Percentiles rank a stretch among this genome's conserved stretches.
Evolutionary conservation across 2,888 invertebrate genomes (phyloP).

Genomic region (Melanophora roralis): DNA sequence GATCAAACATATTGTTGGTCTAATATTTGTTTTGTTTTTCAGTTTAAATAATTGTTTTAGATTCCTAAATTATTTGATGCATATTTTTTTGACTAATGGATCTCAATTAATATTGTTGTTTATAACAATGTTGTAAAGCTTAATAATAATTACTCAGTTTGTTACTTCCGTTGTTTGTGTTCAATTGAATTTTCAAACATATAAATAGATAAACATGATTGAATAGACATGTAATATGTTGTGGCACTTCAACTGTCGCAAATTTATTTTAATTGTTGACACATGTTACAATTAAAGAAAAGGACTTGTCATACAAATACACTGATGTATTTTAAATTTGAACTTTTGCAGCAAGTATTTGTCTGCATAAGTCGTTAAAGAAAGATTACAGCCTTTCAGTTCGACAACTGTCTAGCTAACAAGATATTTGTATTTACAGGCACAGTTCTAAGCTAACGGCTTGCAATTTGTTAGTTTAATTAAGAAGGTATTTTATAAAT

Average conservation of each 20-base stretch:
- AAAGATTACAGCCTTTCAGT: too few species aligned
- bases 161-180: not conserved
- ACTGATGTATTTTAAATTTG: too few species aligned
- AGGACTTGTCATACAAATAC: not conserved
- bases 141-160: conserved; percentile 6
- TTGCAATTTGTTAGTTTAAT: too few species aligned
- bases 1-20: not conserved
- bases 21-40: conserved; percentile 1
- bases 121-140: not conserved
- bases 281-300: not conserved
- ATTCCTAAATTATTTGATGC: not conserved
- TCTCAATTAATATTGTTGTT: not conserved
- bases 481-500: too few species aligned
- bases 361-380: too few species aligned
- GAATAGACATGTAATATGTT: conserved; percentile 6
- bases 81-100: not conserved
- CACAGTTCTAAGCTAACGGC: too few species aligned
- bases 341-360: too few species aligned
- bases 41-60: not conserved
- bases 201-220: conserved; percentile 16
- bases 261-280: conserved; percentile 4
- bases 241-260: not conserved
- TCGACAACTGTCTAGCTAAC: too few species aligned
- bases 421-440: too few species aligned
- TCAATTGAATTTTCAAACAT: not conserved